Base-by-base conservation (phyloP, 2,888 invertebrate genomes). In the Bellardia pandia region DNA sequence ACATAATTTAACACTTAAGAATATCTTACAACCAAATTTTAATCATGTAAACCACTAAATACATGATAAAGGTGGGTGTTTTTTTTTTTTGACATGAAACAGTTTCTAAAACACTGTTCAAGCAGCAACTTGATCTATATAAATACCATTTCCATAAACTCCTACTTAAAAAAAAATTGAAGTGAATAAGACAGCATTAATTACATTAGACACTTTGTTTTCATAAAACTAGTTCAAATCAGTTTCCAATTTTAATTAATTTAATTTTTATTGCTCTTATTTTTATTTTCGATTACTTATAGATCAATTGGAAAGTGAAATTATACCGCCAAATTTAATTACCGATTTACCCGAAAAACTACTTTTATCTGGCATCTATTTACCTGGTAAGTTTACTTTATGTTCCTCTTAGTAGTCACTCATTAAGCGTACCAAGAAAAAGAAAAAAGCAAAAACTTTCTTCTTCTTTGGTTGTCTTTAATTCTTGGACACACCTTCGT, bases 321-420 rank as follows among this genome's bases (percentile, higher is more conserved):
- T 93, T 89, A 93, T 94, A 89, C 94, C 94, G 89, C 96, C 96
- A 88, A 95, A 95, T 91, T 94, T 94, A 89, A 95, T 96, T 91
- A 94, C 94, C 86, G 96, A 96, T 91, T 93, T 96, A 90, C 95
- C 96, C 85, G 96, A 96, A 92, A 95, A 95, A 91, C 94, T 96
- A 88, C 94, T 96, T 94, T 86, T 88, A 74, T 95, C 96, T 88
- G 96, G 96, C 90, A 95, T 96, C 91, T 95, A 95, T 93, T 94
- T 96, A 92, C 96, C 96, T 93, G 96, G 96, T 96, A 94, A 94
- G 94, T 90, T 68, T 76, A 66, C 78, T 80, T 76, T 51, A 62
- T 60, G 1, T 33, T 60, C 7, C 48, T 69, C 56, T 78, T 62
- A 37, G 56, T 7, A 53, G 51, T 71, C 40, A 40, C 1, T 72